Base-by-base conservation (phyloP, 2,113 vertebrate species). In the Paradoxurus hermaphroditus region DNA sequence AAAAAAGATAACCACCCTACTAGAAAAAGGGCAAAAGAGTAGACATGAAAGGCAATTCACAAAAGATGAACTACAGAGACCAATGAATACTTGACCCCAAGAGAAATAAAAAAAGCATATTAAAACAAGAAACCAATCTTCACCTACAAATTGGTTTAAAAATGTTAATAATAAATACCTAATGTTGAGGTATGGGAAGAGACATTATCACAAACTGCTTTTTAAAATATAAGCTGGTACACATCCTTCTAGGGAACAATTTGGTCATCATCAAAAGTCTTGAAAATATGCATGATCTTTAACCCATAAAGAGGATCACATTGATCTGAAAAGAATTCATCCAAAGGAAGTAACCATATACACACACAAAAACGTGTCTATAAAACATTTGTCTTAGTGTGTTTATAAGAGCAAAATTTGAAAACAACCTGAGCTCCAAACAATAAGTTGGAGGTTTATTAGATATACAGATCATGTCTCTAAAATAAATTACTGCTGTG, bases 51-150 rank as follows among this genome's bases (percentile, higher is more conserved):
- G 68, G 46, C 46, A 96, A 86, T 63, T 95, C 88, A 65, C 46
- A 77, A 93, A 85, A 94, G 53, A 83, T 83, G 91, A 91, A 36
- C 31, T 85, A 56, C 10, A 93, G 77, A 91, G 31, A 10, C 46
- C 49, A 93, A 31, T 44, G 56, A 49, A 73, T 53, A 14, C 53
- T 91, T 73, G 53, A 72, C 73, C 68, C 86, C 62, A 84, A 11
- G 83, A 91, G 86, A 95, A 86, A 93, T 86, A 0, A 14, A 23
- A 90, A 91, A 85, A 77, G 13, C 53, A 21, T 83, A 89, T 86
- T 88, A 89, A 96, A 97, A 93, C 36, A 96, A 83, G 82, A 98
- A 97, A 97, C 27, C 41, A 97, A 97, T 96, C 97, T 97, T 91
- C 95, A 95, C 91, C 73, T 95, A 86, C 25, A 95, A 91, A 95